Evolutionary conservation across 1,140 invertebrate genomes (phyloP), one percentile per base, ranked within the genome.

Genomic region (Nephotettix cincticeps): DNA sequence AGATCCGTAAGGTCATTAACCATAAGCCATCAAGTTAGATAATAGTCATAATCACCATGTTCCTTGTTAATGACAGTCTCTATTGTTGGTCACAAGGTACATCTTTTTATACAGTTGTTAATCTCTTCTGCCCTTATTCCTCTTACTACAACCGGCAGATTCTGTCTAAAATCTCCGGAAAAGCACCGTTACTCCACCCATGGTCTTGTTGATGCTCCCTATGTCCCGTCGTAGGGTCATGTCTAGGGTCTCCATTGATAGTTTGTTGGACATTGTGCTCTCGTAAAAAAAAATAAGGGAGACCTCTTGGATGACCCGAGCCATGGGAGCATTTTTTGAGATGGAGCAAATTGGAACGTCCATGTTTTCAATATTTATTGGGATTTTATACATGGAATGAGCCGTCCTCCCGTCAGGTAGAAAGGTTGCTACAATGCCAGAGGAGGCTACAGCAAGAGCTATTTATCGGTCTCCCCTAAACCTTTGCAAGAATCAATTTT

Each of bases 391-490:
- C 19, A 71, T 66, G 23, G 78, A 80, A 75, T 85, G 82, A 11
- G 78, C 78, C 3, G 82, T 85, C 74, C 74, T 71, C 19, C 81
- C 83, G 32, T 78, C 74, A 13, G 73, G 65, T 27, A 84, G 61
- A 2, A 83, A 71, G 6, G 78, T 81, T 19, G 81, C 79, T 17
- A 81, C 81, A 32, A 85, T 82, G 21, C 82, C 82, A 19, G 81
- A 80, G 36, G 77, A 82, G 14, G 82, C 81, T 6, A 79, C 73
- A 17, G 78, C 78, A 11, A 81, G 27, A 23, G 78, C 77, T 58
- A 76, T 73, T 66, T 70, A 61, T 29, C 74, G 70, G 27, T 73
- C 1, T 13, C 40, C 69, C 71, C 76, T 73, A n/a, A 0, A 79
- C 23, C 28, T 69, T 65, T 43, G 75, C 56, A 11, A 74, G 73